A percentile compares a stretch with the other conserved stretches of the same genome.
Conservation (phyloP, 2,113 vertebrate genomes). For the Symphodus melops region DNA sequence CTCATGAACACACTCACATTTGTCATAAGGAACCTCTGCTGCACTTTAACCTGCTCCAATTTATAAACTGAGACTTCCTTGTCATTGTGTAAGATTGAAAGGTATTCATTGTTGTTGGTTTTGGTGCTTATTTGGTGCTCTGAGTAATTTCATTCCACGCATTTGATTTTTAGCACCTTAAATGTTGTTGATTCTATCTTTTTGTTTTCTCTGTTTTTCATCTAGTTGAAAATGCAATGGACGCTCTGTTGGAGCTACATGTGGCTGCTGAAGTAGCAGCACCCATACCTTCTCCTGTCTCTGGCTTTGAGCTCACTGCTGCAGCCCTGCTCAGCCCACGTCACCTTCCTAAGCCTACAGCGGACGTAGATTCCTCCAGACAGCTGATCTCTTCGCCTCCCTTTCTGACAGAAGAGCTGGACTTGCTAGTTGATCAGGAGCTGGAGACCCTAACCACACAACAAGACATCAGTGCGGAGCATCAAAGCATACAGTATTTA, state of each 20-base stretch:
- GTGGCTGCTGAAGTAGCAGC: conserved; percentile 83
- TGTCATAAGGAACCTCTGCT: too few relatives aligned
- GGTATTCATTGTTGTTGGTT: too few relatives aligned
- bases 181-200: not conserved
- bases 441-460: conserved; percentile 74
- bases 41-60: too few relatives aligned
- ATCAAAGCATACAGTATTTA: not conserved
- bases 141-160: too few relatives aligned
- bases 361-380: conserved; percentile 33
- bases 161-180: not conserved
- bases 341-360: conserved; percentile 43
- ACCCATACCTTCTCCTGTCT: conserved; percentile 60
- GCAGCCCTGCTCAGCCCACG: conserved; percentile 71
- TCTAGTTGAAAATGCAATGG: conserved; percentile 94
- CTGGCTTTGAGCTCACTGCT: conserved; percentile 83
- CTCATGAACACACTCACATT: too few relatives aligned
- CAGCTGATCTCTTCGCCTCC: conserved; percentile 14
- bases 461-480: not conserved
- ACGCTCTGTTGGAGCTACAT: conserved; percentile 93
- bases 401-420: conserved; percentile 84
- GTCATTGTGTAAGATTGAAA: too few relatives aligned
- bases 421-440: conserved; percentile 86
- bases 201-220: not conserved
- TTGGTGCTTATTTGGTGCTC: too few relatives aligned
- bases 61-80: too few relatives aligned